A percentile compares a stretch with the other conserved stretches of the same genome.
Evolutionary conservation across 2,888 invertebrate species (phyloP).

Genomic region (Helleia helle): DNA sequence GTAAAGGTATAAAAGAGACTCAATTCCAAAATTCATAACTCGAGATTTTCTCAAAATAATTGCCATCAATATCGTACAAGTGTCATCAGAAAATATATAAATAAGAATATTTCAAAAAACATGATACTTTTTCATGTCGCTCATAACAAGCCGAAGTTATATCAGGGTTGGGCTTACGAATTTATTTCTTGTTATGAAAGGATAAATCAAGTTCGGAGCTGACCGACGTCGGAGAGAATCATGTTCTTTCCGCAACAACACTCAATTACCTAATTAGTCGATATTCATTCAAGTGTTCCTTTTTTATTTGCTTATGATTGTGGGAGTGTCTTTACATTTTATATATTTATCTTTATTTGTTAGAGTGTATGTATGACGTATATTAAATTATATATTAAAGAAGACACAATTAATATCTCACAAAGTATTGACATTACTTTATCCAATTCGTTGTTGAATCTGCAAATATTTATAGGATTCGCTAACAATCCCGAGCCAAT

Average conservation of each 20-base stretch:
- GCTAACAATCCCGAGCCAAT: neutral
- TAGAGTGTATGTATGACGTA: too few species aligned
- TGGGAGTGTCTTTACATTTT: too few species aligned
- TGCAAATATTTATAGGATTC: conserved; percentile 1
- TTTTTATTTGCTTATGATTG: too few species aligned
- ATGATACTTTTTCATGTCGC: conserved; percentile 3
- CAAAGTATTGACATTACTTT: neutral
- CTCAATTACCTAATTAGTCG: neutral
- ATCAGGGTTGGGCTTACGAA: neutral
- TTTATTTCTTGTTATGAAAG: conserved; percentile 5
- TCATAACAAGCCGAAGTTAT: conserved; percentile 1
- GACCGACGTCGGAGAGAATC: neutral
- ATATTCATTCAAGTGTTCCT: too few species aligned
- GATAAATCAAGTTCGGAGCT: conserved; percentile 3
- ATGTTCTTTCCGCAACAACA: neutral
- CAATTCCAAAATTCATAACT: too few species aligned
- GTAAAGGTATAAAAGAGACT: too few species aligned
- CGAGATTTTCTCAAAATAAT: too few species aligned
- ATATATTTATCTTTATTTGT: too few species aligned
- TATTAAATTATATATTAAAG: too few species aligned
- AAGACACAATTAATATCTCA: neutral
- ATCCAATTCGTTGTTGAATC: neutral
- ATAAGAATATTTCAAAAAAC: conserved; percentile 5
- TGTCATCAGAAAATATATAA: conserved; percentile 2
- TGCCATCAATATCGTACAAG: neutral